Conservation (phyloP, 2,113 vertebrate genomes). For the Arenaria interpres region DNA sequence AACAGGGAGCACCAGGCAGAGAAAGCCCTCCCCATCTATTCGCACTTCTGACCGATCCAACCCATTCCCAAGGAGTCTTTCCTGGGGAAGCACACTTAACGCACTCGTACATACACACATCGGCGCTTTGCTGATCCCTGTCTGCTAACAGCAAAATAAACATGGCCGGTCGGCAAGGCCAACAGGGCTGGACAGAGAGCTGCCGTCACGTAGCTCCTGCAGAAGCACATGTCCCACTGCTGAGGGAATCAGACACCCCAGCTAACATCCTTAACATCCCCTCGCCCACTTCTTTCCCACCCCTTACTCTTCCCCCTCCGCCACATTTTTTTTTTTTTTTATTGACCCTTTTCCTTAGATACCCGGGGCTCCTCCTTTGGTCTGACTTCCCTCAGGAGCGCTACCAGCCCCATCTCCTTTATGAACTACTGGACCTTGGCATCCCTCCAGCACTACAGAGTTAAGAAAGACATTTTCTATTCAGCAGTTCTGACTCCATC, state of each 20-base stretch:
- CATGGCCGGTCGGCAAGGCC: not conserved
- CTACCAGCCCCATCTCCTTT: not conserved
- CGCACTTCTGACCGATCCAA: not conserved
- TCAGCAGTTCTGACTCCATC: not conserved
- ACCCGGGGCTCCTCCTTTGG: not conserved
- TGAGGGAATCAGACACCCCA: not conserved
- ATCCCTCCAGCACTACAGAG: not conserved
- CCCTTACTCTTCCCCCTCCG: not conserved
- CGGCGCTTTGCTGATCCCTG: rapidly evolving
- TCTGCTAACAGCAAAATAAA: not conserved
- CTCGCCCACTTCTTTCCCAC: not conserved
- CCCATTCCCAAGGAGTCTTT: not conserved
- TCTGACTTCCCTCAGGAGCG: not conserved
- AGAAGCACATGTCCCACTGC: not conserved
- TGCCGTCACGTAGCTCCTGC: not conserved
- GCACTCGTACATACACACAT: not conserved
- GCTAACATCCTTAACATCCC: not conserved
- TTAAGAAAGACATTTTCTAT: slow-evolving; percentile 42
- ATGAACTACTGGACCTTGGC: slow-evolving; percentile 3
- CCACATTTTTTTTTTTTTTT: not conserved
- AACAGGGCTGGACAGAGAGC: not conserved
- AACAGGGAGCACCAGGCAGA: not conserved
- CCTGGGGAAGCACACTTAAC: not conserved
- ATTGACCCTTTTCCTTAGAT: not conserved
- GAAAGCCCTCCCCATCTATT: not conserved